Conservation (phyloP, 2,797 vertebrate species). For the Acrossocheilus wenchowensis region DNA sequence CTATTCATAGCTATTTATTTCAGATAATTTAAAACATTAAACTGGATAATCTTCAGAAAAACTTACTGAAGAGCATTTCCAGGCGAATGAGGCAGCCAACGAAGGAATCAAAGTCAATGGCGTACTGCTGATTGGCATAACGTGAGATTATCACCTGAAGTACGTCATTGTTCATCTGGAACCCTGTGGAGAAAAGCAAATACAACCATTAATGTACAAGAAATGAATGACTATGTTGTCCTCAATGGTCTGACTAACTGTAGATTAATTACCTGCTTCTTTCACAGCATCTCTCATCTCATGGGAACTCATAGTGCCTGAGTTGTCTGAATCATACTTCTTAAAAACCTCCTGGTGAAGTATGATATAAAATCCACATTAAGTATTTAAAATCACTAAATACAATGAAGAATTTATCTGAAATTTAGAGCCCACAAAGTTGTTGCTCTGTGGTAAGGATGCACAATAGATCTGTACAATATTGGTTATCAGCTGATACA, state of each 20-base stretch:
- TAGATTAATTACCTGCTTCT: constrained; percentile 72
- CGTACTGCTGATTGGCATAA: constrained; percentile 75
- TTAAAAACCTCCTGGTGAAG: constrained; percentile 76
- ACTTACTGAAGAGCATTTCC: constrained; percentile 91
- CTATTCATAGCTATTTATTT: neutral
- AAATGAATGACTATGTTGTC: neutral
- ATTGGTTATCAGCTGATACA: neutral
- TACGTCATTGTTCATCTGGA: constrained; percentile 79
- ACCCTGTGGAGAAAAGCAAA: constrained; percentile 74
- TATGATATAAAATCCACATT: neutral
- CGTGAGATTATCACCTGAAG: constrained; percentile 79
- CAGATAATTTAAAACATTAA: constrained; percentile 6
- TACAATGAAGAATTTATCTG: neutral
- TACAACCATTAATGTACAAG: neutral
- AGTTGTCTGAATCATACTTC: constrained; percentile 71
- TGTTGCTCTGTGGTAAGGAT: neutral
- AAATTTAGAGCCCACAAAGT: neutral
- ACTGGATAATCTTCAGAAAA: neutral
- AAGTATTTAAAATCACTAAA: neutral
- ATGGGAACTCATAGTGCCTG: constrained; percentile 80
- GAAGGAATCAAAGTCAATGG: constrained; percentile 87
- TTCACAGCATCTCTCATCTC: constrained; percentile 76
- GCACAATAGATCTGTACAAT: neutral
- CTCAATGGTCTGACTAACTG: neutral
- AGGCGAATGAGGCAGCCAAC: constrained; percentile 84